phyloP scores from a whole-genome alignment of 2,797 vertebrate genomes.

The Manis crassicaudata region DNA sequence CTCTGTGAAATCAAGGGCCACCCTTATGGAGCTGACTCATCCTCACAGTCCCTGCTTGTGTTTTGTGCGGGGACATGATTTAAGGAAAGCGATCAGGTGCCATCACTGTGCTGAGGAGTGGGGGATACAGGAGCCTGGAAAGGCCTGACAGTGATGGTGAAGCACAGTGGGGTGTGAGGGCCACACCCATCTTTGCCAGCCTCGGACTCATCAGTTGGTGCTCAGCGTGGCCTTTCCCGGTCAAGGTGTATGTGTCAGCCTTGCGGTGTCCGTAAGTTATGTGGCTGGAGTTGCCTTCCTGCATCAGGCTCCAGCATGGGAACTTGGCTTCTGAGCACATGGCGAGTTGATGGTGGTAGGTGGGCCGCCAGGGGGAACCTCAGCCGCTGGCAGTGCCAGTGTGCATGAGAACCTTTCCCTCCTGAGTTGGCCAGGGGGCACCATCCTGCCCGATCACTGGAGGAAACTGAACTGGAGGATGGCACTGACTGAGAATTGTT shows the following conservation, averaged over 20 bases:
- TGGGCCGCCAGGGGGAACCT: background rate
- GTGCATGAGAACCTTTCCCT: background rate
- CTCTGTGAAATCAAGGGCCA: background rate
- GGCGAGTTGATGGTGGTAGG: no score
- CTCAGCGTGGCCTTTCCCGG: rapidly evolving
- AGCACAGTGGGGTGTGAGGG: rapidly evolving
- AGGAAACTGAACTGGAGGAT: background rate
- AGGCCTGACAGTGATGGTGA: rapidly evolving
- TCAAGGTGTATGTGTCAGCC: rapidly evolving
- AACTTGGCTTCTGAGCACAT: background rate
- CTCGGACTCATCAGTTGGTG: background rate
- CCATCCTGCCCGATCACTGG: background rate
- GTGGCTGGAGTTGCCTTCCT: background rate
- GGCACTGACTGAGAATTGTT: background rate
- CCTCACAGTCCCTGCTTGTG: background rate
- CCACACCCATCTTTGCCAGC: rapidly evolving
- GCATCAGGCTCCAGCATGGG: background rate
- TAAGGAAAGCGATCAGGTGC: no score
- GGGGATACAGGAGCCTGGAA: background rate
- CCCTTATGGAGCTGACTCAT: no score
- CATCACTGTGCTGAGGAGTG: background rate
- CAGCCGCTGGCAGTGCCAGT: rapidly evolving
- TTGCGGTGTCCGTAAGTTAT: rapidly evolving
- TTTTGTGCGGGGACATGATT: background rate
- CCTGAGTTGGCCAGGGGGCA: background rate